Percentiles rank a stretch among this genome's conserved stretches.
phyloP scores from a whole-genome alignment of 1,140 invertebrate species.

The Nebria ingens region DNA sequence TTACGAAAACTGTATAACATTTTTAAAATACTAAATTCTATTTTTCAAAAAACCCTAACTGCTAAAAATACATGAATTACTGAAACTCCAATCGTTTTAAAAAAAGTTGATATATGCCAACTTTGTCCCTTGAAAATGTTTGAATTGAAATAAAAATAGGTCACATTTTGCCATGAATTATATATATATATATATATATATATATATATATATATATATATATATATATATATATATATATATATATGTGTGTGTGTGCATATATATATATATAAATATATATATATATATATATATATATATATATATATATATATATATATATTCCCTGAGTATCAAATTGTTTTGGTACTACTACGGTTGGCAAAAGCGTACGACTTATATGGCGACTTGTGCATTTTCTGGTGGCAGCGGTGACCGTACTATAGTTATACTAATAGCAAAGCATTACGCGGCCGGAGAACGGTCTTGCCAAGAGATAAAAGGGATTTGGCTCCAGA shows the following conservation, averaged over 20 bases:
- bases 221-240: not conserved
- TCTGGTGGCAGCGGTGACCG: not conserved
- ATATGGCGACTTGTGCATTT: not conserved
- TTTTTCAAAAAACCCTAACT: too few species aligned
- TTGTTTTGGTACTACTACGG: not conserved
- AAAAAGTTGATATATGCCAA: too few species aligned
- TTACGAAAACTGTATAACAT: too few species aligned
- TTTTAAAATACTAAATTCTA: too few species aligned
- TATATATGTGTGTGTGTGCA: too few species aligned
- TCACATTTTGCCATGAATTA: not conserved
- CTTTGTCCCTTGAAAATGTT: too few species aligned
- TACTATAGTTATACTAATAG: not conserved
- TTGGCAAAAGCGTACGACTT: not conserved
- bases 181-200: not conserved
- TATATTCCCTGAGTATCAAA: not conserved
- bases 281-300: not conserved
- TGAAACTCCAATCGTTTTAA: too few species aligned
- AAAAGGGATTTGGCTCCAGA: not conserved
- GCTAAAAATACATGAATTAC: too few species aligned
- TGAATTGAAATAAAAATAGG: too few species aligned
- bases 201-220: not conserved
- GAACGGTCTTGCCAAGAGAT: too few species aligned
- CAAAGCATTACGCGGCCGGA: not conserved
- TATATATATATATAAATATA: too few species aligned
- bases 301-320: not conserved